Percentiles rank a stretch among this genome's conserved stretches.
phyloP scores from a whole-genome alignment of 2,888 invertebrate species.

The Archaeoteleia sp. region DNA sequence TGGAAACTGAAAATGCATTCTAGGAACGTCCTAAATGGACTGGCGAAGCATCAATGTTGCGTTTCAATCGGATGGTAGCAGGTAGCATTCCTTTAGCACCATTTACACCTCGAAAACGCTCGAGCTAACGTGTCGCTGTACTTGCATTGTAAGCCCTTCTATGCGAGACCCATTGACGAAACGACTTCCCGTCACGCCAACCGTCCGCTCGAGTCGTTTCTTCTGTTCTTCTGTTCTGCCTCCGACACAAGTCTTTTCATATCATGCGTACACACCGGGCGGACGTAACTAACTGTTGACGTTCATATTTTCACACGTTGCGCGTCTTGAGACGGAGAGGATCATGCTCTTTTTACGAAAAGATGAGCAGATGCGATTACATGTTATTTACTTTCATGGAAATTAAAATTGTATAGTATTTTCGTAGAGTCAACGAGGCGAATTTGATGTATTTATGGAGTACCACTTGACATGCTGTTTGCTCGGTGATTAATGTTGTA shows the following conservation, averaged over 20 bases:
- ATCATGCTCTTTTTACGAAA: no score
- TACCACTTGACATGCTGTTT: no score
- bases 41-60: conserved; percentile 36
- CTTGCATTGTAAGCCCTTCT: conserved; percentile 40
- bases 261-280: conserved; percentile 18
- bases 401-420: no score
- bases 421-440: no score
- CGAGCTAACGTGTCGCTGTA: conserved; percentile 38
- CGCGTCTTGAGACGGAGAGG: not conserved
- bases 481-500: no score
- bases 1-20: conserved; percentile 36
- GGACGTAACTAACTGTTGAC: conserved; percentile 49
- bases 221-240: conserved; percentile 47
- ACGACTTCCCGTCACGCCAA: conserved; percentile 57
- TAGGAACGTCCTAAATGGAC: conserved; percentile 35
- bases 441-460: no score
- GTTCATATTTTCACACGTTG: conserved; percentile 46
- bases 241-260: conserved; percentile 41
- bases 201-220: conserved; percentile 39
- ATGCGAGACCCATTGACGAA: conserved; percentile 47
- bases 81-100: conserved; percentile 52
- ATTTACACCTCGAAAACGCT: conserved; percentile 53
- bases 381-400: no score
- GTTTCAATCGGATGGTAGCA: conserved; percentile 37
- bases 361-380: no score